A percentile compares a stretch with the other conserved stretches of the same genome.
Conservation (phyloP, 2,113 vertebrate genomes). For the western clawed frog (Xenopus tropicalis) region UCB_Xtro_10.0 CM004446.2:144648501-144649000, state of each 20-base stretch:
- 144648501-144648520: slow-evolving; percentile 79
- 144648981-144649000: slow-evolving; percentile 18
- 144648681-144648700: slow-evolving; percentile 57
- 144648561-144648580: too few relatives aligned
- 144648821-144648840: too few relatives aligned
- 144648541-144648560: slow-evolving; percentile 56
- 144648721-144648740: too few relatives aligned
- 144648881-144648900: not conserved
- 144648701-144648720: slow-evolving; percentile 43
- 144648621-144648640: slow-evolving; percentile 58
- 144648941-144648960: slow-evolving; percentile 30
- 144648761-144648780: too few relatives aligned
- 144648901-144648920: slow-evolving; percentile 35
- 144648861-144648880: too few relatives aligned
- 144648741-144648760: too few relatives aligned
- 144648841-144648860: too few relatives aligned
- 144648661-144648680: slow-evolving; percentile 55
- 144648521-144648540: slow-evolving; percentile 70
- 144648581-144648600: slow-evolving; percentile 50
- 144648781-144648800: too few relatives aligned
- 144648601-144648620: slow-evolving; percentile 50
- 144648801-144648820: too few relatives aligned
- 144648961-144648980: slow-evolving; percentile 19
- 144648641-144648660: slow-evolving; percentile 52
- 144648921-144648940: slow-evolving; percentile 10